These are phyloP conservation scores for Catalaphyllia jardinei DNA, from an alignment of 64 coral and sea anemone species.

Conservation along the genomic window DNA sequence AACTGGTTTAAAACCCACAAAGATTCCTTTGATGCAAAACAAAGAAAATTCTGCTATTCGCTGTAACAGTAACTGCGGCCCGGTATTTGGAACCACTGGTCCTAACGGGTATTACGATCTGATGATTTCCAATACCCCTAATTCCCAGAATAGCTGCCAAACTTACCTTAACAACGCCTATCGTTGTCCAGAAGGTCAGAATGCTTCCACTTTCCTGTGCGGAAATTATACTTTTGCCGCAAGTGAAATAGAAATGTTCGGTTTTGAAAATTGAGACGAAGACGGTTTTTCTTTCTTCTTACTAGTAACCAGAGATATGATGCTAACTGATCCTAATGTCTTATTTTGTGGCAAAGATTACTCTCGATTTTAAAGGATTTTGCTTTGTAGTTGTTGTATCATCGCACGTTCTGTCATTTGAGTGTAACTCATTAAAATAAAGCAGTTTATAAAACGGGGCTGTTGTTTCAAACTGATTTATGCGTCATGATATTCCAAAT, in stretches of 20 bases:
- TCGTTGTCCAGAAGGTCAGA: slow-evolving; percentile 27
- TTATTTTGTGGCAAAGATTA: too few relatives aligned
- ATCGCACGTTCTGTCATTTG: too few relatives aligned
- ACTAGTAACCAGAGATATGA: too few relatives aligned
- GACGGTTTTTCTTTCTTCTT: too few relatives aligned
- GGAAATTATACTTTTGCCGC: neutral
- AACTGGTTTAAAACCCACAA: slow-evolving; percentile 18
- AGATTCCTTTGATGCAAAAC: slow-evolving; percentile 4
- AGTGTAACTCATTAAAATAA: too few relatives aligned
- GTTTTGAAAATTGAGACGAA: too few relatives aligned
- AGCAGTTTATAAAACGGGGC: too few relatives aligned
- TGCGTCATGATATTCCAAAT: too few relatives aligned
- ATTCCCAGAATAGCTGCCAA: slow-evolving; percentile 10
- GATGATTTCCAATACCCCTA: slow-evolving; percentile 37
- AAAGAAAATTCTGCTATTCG: slow-evolving; percentile 10
- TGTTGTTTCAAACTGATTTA: too few relatives aligned
- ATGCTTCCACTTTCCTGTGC: slow-evolving; percentile 4
- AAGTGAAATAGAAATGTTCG: slow-evolving; percentile 37
- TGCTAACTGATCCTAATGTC: too few relatives aligned
- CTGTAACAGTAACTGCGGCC: slow-evolving; percentile 37
- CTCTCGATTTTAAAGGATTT: too few relatives aligned
- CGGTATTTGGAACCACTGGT: slow-evolving; percentile 31
- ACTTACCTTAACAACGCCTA: neutral
- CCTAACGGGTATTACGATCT: neutral
- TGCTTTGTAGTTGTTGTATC: too few relatives aligned